Evolutionary conservation across 2,888 invertebrate species (phyloP), one percentile per base, ranked within the genome.

Genomic region (Hyppa rectilinea): DNA sequence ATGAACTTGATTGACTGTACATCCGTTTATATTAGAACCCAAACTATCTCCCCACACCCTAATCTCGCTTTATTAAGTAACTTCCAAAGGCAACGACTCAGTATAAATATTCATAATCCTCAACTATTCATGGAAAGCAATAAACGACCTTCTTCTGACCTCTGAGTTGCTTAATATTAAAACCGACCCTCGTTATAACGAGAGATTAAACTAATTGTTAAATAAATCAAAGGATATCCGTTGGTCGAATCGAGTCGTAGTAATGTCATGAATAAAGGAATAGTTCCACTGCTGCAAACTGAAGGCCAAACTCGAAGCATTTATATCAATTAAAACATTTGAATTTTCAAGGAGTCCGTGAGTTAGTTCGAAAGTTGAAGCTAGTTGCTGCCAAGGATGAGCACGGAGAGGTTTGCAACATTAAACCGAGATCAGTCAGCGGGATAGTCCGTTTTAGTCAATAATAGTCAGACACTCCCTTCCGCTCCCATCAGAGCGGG

Each of bases 151-250:
- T 59, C 40, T 67, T 67, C 75, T 64, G 71, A 71, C 65, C 78
- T 72, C 47, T 34, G 45, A 52, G 43, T 60, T 60, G 38, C 66
- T 64, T 68, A 73, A 69, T 74, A 80, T 78, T 79, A 62, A 71
- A 72, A 66, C 45, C 38, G 40, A 67, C 77, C 75, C 68, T 72
- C 64, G 70, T 78, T 73, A 76, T 75, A n/a, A 75, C 61, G 23
- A 73, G 55, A 82, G 76, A 80, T 82, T 84, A 71, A 76, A 74
- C 64, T 84, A 84, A 84, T 85, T 77, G 79, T 82, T 81, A 69
- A 72, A 81, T 83, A 84, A 79, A 81, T 79, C 71, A 71, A 31
- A 47, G 52, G 68, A 56, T 80, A 74, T 55, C 67, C 69, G 40
- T 62, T 52, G n/a, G 72, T 50, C n/a, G 38, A 68, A 59, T 58